A percentile compares a stretch with the other conserved stretches of the same genome.
phyloP scores from a whole-genome alignment of 2,888 invertebrate genomes.

The Seira musarum region DNA sequence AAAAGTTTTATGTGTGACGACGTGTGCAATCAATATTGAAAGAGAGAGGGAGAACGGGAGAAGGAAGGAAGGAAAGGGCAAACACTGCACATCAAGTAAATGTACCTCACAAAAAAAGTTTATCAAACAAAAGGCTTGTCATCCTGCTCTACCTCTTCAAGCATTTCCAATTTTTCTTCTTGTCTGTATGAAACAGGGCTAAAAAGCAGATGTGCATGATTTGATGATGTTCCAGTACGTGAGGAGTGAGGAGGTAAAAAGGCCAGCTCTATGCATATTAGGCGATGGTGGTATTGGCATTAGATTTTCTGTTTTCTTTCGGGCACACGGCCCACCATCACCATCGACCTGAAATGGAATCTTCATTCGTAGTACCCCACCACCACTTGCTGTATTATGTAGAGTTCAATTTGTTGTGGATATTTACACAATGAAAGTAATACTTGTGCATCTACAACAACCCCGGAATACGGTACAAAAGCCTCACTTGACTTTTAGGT shows the following conservation, averaged over 20 bases:
- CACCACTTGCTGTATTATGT: not conserved
- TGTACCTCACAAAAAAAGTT: not conserved
- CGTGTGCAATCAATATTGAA: constrained; percentile 15
- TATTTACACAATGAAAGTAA: not conserved
- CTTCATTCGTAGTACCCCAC: not conserved
- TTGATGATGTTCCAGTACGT: not conserved
- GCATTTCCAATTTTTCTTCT: not conserved
- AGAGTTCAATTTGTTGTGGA: not conserved
- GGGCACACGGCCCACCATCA: not conserved
- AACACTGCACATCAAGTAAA: not conserved
- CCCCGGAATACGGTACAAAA: not conserved
- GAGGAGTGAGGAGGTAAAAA: not conserved
- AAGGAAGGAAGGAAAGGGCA: not conserved
- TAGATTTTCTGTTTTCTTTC: too few relatives aligned
- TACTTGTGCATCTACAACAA: not conserved
- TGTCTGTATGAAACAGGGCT: not conserved
- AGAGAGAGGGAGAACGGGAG: constrained; percentile 13
- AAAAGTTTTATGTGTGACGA: constrained; percentile 14
- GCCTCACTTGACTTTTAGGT: constrained; percentile 62
- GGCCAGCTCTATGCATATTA: not conserved
- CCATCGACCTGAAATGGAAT: too few relatives aligned
- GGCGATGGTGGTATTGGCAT: too few relatives aligned
- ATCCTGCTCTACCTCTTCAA: not conserved
- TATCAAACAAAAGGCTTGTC: not conserved
- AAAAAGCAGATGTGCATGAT: not conserved